Conservation (phyloP, 2,113 vertebrate species). For the Antigone vipio region DNA sequence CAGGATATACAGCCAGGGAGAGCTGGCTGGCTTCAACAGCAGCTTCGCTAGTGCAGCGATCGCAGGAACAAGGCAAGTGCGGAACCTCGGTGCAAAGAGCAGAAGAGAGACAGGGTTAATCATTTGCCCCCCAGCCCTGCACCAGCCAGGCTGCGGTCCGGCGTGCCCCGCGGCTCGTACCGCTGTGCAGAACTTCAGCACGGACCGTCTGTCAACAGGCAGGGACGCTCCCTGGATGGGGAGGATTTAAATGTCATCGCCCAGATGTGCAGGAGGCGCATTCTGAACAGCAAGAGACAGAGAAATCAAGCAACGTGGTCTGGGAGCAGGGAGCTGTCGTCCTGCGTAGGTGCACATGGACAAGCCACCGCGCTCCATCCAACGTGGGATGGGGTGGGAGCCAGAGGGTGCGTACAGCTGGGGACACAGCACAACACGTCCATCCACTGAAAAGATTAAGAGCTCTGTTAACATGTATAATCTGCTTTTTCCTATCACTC, state of each 20-base stretch:
- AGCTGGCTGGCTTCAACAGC: neutral
- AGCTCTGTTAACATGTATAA: neutral
- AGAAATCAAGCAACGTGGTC: fast-evolving
- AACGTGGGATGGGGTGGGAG: neutral
- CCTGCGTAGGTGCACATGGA: fast-evolving
- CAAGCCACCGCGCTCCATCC: fast-evolving
- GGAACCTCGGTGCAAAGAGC: neutral
- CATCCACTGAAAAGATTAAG: neutral
- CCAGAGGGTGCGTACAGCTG: neutral
- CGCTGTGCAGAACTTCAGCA: neutral
- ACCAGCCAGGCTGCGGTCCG: neutral
- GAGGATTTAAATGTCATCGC: neutral
- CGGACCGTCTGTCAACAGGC: neutral
- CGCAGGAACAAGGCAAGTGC: neutral
- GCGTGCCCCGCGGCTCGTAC: fast-evolving
- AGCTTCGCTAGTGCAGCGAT: neutral
- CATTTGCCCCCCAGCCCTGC: neutral
- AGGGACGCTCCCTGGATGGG: fast-evolving
- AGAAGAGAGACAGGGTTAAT: neutral
- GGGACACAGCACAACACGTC: neutral
- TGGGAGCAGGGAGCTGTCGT: neutral
- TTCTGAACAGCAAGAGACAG: neutral
- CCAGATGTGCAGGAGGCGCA: neutral
- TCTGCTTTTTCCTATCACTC: neutral
- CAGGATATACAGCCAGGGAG: neutral